Evolutionary conservation across 2,797 vertebrate species (phyloP).

Genomic region (Anguilla megastoma): DNA sequence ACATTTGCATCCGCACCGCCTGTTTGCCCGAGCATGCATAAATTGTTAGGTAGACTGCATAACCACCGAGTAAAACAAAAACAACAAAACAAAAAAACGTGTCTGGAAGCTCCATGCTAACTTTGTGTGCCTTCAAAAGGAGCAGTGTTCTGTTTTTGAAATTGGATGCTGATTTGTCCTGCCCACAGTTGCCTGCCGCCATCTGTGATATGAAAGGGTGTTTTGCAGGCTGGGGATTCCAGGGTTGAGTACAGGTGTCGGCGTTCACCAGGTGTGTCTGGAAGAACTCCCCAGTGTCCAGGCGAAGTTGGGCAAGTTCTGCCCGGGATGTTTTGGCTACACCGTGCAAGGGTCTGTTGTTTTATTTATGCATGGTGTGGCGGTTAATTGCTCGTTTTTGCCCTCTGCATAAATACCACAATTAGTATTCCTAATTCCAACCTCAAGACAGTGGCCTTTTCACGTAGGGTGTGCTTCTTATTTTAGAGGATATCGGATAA

Average conservation of each 20-base stretch:
- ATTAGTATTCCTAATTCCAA: background rate
- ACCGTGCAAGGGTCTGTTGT: conserved; percentile 14
- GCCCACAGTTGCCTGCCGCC: conserved; percentile 5
- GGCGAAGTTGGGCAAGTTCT: background rate
- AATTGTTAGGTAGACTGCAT: background rate
- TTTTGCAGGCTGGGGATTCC: conserved; percentile 4
- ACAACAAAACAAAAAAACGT: background rate
- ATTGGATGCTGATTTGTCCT: conserved; percentile 38
- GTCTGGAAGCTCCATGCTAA: background rate
- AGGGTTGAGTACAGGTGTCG: conserved; percentile 33
- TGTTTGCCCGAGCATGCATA: background rate
- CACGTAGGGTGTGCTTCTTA: background rate
- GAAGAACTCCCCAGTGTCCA: conserved; percentile 6
- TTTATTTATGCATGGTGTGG: background rate
- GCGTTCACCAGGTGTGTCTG: conserved; percentile 34
- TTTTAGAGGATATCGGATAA: background rate
- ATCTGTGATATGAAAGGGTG: conserved; percentile 31
- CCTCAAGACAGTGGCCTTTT: background rate
- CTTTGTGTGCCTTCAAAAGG: conserved; percentile 3
- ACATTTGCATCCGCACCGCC: background rate
- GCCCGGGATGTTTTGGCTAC: conserved; percentile 16
- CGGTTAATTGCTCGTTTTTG: background rate
- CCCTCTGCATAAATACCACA: background rate
- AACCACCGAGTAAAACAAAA: background rate
- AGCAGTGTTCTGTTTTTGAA: conserved; percentile 33